Base-by-base conservation (phyloP, 1,140 invertebrate genomes). In the Holotrichia oblita region DNA sequence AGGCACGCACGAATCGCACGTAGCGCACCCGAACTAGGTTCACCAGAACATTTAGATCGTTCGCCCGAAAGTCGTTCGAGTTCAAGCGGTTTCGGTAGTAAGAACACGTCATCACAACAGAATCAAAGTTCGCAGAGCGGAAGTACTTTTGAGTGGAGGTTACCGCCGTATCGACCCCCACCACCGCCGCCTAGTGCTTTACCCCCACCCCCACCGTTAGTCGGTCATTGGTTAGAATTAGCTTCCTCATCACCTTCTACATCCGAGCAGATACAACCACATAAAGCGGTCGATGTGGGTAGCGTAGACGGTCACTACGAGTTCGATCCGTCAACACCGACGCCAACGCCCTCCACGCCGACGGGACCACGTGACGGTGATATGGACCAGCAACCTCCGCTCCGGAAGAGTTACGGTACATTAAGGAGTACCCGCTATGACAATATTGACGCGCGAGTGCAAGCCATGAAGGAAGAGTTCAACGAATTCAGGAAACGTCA, bases 241-340 rank as follows among this genome's bases (percentile, higher is more conserved):
- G 90, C 87, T 84, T 89, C 88, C 80, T 83, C 85, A 6, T 87
- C 89, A 12, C 89, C 90, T 14, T 89, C 89, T 10, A 87, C 88
- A 34, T 90, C 86, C 24, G 89, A 89, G 55, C 85, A 89, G 76
- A 81, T 85, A 40, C 81, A 77, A 48, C 48, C 48, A 17, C 81
- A 86, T 40, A 90, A 89, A 80, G 88, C 90, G 6, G 87, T 93
- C 10, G 95, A 97, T 87, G 92, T 94, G 76, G 92, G 93, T 79
- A 97, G 95, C 83, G 96, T 97, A 55, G 97, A 98, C 87, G 96
- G 96, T 69, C 97, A 98, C 86, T 98, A 98, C 87, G 97, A 98
- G 87, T 98, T 97, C 88, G 96, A 97, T 87, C 92, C 93, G 14
- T 90, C 91, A 0, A 91, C 91, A 8, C 91, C 91, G 44, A 93